Base-by-base conservation (phyloP, 2,797 vertebrate species). In the Lates japonicus region DNA sequence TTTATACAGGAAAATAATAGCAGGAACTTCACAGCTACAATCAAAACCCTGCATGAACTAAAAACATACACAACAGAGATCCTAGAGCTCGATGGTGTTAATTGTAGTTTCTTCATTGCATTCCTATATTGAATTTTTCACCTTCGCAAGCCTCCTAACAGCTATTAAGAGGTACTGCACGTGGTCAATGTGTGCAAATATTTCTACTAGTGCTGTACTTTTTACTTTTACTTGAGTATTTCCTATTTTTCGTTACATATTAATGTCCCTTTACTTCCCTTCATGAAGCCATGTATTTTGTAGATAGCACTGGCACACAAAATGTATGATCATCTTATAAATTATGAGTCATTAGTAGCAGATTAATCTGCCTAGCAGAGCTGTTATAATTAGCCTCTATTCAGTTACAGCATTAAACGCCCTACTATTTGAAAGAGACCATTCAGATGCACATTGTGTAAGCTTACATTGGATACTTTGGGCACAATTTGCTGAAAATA, bases 141-240 rank as follows among this genome's bases (percentile, higher is more conserved):
- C 35, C 39, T 19, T 16, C 55, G n/a, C n/a, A n/a, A 71, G 33
- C 57, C 41, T 76, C 22, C 71, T 64, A n/a, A 71, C 10, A 74
- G 59, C 20, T 59, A 51, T 16, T 9, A 31, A 20, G 51, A 52
- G 59, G n/a, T 13, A 60, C 7, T 70, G n/a, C 52, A 20, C 51
- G 58, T 69, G n/a, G 41, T 31, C 7, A n/a, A 19, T 22, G 14
- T 35, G 37, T 14, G 35, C 9, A 41, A 17, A 22, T 22, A 62
- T 20, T 68, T 68, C 19, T 35, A 42, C 33, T 39, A 52, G 14
- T 25, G 14, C 9, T 57, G 35, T 35, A 35, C 35, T n/a, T 7
- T 35, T 1, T 35, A 35, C 35, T n/a, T 35, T 35, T 35, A 35
- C 35, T 29, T 29, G 25, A 29, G 25, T 29, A 29, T 29, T 29